phyloP scores from a whole-genome alignment of 2,113 vertebrate genomes.

The Corynorhinus townsendii region DNA sequence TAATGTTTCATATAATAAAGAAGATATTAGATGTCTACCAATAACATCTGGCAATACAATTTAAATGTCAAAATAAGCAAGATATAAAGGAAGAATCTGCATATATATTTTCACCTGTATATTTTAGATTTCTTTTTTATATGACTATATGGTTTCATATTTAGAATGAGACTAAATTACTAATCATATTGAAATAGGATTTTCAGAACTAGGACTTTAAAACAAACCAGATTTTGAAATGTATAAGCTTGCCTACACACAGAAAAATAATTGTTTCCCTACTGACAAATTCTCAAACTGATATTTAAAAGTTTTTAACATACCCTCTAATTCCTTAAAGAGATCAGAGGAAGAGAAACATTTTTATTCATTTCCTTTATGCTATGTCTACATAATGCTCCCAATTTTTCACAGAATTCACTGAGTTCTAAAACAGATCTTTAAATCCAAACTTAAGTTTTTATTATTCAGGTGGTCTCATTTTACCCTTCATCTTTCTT shows the following conservation, averaged over 20 bases:
- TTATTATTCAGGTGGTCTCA: background rate
- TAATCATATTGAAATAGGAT: background rate
- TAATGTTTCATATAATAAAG: background rate
- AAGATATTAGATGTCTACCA: background rate
- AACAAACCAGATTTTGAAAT: conserved; percentile 18
- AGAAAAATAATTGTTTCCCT: background rate
- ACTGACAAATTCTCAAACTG: background rate
- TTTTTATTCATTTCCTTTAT: background rate
- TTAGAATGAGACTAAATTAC: background rate
- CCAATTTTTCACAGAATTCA: conserved; percentile 29
- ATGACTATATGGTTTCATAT: background rate
- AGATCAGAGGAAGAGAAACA: background rate
- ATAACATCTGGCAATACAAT: background rate
- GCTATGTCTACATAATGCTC: background rate
- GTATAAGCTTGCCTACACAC: background rate
- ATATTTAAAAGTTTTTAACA: background rate
- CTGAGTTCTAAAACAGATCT: background rate
- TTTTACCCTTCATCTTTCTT: conserved; percentile 23
- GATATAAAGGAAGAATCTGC: background rate
- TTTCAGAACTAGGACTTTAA: background rate
- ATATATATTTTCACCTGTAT: background rate
- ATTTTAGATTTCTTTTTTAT: conserved; percentile 37
- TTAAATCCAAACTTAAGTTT: conserved; percentile 2
- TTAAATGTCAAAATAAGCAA: conserved; percentile 29
- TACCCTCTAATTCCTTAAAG: background rate